Percentiles rank a stretch among this genome's conserved stretches.
Conservation (phyloP, 2,113 vertebrate genomes). For the Dolichotis patagonum region DNA sequence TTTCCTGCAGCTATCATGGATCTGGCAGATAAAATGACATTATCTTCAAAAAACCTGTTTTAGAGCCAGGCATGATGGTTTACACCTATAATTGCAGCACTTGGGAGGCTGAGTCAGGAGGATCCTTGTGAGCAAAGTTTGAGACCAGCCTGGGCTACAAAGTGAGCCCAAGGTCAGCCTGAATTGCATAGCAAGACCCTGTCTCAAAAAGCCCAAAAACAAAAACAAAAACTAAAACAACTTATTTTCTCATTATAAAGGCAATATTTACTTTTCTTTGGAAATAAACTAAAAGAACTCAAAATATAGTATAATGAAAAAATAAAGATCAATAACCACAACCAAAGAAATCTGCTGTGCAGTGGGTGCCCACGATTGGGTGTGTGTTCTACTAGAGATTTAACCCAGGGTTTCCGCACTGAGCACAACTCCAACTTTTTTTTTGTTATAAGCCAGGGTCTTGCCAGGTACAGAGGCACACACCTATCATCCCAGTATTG, state of each 20-base stretch:
- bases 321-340: constrained; percentile 21
- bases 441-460: background rate
- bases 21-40: background rate
- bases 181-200: no score
- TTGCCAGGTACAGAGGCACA: background rate
- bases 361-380: background rate
- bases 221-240: no score
- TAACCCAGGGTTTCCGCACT: background rate
- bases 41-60: background rate
- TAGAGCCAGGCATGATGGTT: no score
- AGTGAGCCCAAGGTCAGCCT: no score
- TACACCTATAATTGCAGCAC: no score
- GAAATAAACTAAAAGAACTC: constrained; percentile 15
- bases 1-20: background rate
- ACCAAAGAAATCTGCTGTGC: background rate
- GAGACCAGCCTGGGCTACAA: no score
- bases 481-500: no score
- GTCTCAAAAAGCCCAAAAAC: no score
- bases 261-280: background rate
- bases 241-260: constrained; percentile 41
- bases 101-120: no score
- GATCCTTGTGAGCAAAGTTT: no score
- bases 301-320: background rate
- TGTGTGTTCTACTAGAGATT: background rate
- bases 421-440: background rate